Evolutionary conservation across 1,140 invertebrate genomes (phyloP), one percentile per base, ranked within the genome.

Genomic region (Zophobas morio): DNA sequence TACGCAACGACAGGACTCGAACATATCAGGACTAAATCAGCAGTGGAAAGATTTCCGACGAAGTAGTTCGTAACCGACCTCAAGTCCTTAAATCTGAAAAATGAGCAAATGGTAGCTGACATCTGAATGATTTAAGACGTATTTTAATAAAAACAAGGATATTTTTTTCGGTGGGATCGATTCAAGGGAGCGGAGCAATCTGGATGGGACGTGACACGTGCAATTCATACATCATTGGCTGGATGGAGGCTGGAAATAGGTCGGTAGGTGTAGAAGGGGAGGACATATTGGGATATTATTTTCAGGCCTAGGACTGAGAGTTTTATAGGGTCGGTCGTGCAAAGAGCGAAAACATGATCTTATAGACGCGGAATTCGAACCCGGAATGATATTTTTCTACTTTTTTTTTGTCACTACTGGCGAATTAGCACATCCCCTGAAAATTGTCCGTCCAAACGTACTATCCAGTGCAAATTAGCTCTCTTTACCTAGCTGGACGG

Each of bases 61-160:
- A 93, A 94, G 79, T 92, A 90, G 84, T 94, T 94, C 57, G 93
- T 94, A 54, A 94, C 92, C 3, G 93, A 94, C 76, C 92, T 87
- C 91, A 94, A 93, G 79, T 92, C 89, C 78, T 89, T 89, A 84
- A 92, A 89, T 32, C 87, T 88, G 75, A 85, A 82, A 83, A 72
- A 76, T 70, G 74, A 46, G 8, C 42, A 81, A 74, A 70, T 77
- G 32, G 46, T 35, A 39, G 34, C 42, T 57, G 37, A 35, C 8
- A 46, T 42, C 35, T 6, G 40, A 46, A 71, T 71, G 53, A 32
- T 32, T 56, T 56, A 32, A 4, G 34, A 20, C 3, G n/a, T n/a
- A 56, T 3, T 56, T 56, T 56, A 35, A 32, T 56, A 3, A 56
- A 32, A 56, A 56, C 34, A 56, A 56, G 34, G 20, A 56, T 35